Conservation (phyloP, 2,797 vertebrate genomes). For the Sebastes reedi region DNA sequence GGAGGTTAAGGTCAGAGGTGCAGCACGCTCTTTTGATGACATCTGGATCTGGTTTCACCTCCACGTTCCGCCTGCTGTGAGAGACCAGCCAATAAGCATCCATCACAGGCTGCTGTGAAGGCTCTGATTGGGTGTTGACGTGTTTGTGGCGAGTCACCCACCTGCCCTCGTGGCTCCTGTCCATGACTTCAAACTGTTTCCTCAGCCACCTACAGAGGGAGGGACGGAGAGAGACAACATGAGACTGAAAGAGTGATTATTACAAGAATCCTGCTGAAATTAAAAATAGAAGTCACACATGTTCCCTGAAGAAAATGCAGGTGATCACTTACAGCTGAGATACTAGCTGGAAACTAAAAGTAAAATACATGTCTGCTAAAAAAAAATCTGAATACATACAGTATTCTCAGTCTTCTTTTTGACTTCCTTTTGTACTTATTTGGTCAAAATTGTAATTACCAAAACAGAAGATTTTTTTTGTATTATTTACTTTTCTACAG, state of each 20-base stretch:
- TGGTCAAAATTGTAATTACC: background rate
- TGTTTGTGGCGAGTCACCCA: conserved; percentile 60
- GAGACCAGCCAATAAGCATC: background rate
- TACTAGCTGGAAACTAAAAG: background rate
- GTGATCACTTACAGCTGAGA: background rate
- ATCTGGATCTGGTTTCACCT: conserved; percentile 56
- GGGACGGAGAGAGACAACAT: background rate
- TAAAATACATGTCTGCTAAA: background rate
- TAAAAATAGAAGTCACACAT: background rate
- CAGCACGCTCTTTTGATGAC: conserved; percentile 22
- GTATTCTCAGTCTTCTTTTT: background rate
- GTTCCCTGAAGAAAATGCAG: background rate
- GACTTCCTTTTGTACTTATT: background rate
- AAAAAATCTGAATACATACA: background rate
- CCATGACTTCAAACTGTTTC: conserved; percentile 88
- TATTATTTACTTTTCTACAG: background rate
- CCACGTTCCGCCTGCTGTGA: conserved; percentile 28
- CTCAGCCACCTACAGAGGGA: conserved; percentile 82
- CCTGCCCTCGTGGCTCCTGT: conserved; percentile 87
- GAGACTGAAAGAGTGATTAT: background rate
- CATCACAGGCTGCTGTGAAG: background rate
- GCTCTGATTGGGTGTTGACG: conserved; percentile 23
- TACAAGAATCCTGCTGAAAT: background rate
- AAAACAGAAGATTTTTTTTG: background rate
- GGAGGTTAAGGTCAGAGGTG: conserved; percentile 1